Percentiles rank a stretch among this genome's conserved stretches.
Evolutionary conservation across 2,113 vertebrate genomes (phyloP).

Genomic region (Promerops cafer): DNA sequence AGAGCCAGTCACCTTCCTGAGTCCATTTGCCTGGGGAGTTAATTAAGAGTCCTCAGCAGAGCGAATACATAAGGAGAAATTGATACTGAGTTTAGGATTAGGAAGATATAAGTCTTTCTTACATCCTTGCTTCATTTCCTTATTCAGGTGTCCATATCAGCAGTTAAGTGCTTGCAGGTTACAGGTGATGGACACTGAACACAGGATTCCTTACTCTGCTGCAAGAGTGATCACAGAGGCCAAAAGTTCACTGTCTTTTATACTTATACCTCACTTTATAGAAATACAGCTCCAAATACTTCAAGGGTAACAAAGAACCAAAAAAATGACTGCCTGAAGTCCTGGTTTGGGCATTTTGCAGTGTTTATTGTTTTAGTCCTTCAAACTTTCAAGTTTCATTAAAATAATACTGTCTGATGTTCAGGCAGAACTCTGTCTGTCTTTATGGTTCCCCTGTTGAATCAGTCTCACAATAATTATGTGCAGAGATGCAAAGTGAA

Average conservation of each 20-base stretch:
- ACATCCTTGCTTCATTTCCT: not conserved
- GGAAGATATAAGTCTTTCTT: not conserved
- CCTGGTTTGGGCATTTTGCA: not conserved
- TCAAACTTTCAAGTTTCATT: not conserved
- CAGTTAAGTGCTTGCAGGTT: not conserved
- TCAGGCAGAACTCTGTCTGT: not conserved
- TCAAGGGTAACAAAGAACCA: not conserved
- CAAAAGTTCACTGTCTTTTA: not conserved
- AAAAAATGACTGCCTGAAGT: not conserved
- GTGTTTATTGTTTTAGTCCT: not conserved
- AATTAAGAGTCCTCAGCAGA: not conserved
- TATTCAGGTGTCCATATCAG: not conserved
- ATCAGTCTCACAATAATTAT: constrained; percentile 27
- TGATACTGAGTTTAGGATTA: not conserved
- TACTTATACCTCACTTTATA: not conserved
- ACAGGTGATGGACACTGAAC: not conserved
- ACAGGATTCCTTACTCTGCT: not conserved
- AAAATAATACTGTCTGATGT: constrained; percentile 7
- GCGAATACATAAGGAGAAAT: not conserved
- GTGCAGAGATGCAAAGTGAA: constrained; percentile 24
- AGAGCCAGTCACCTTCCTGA: not conserved
- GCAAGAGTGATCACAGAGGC: not conserved
- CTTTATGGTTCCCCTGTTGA: not conserved
- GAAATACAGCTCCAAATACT: not conserved
- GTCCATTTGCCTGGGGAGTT: not conserved